Conservation (phyloP, 2,888 invertebrate species). For the Dasypogon diadema region DNA sequence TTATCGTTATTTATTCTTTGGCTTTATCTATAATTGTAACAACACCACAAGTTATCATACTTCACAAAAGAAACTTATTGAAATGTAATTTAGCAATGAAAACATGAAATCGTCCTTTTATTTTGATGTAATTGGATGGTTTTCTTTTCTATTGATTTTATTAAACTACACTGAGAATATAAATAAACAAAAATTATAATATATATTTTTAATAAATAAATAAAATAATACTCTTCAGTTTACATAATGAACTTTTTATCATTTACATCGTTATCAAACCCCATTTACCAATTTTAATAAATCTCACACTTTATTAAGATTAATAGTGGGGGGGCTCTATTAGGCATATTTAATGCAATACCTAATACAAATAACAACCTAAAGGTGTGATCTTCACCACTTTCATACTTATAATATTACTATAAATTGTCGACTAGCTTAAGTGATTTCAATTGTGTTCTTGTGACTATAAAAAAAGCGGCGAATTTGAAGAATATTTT, state of each 20-base stretch:
- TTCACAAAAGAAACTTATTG: background rate
- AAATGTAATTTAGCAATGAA: conserved; percentile 11
- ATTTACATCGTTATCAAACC: background rate
- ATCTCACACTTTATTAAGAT: background rate
- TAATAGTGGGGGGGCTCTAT: conserved; percentile 2
- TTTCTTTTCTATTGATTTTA: background rate
- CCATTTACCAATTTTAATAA: conserved; percentile 9
- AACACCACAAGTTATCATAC: conserved; percentile 11
- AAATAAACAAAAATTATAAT: conserved; percentile 46
- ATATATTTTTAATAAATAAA: conserved; percentile 55
- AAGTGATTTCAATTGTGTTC: conserved; percentile 57
- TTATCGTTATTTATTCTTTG: conserved; percentile 38
- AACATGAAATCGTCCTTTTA: conserved; percentile 2
- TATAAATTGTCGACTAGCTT: conserved; percentile 58
- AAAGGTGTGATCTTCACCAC: conserved; percentile 16
- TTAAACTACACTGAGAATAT: conserved; percentile 33
- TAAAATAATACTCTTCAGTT: conserved; percentile 55
- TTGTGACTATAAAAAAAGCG: conserved; percentile 55
- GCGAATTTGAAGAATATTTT: conserved; percentile 16
- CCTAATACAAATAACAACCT: conserved; percentile 43
- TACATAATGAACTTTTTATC: conserved; percentile 40
- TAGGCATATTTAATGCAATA: background rate
- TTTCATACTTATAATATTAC: background rate
- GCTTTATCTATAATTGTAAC: conserved; percentile 29
- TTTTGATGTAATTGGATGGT: background rate